These are phyloP conservation scores for Molossus alvarezi DNA, from an alignment of 2,797 vertebrate species.

Conservation along the genomic window DNA sequence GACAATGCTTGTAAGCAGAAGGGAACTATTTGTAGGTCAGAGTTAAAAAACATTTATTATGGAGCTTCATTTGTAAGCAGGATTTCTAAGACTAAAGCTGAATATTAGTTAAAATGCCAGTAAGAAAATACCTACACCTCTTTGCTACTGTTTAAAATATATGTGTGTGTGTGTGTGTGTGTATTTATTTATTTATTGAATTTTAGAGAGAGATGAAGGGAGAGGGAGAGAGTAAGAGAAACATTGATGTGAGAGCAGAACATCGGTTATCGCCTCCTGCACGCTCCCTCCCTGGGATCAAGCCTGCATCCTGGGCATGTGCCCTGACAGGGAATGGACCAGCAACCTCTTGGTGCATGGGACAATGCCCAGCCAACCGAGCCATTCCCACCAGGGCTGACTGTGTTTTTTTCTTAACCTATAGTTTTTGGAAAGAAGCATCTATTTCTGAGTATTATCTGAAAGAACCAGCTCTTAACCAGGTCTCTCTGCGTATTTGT, in stretches of 20 bases:
- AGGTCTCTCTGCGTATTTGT: not conserved
- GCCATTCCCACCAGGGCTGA: not conserved
- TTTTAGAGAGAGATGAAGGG: not conserved
- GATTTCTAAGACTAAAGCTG: conserved; percentile 47
- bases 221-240: not conserved
- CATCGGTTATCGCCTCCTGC: not conserved
- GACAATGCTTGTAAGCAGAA: conserved; percentile 46
- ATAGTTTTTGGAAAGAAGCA: conserved; percentile 42
- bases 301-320: not conserved
- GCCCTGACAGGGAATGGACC: not conserved
- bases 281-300: not conserved
- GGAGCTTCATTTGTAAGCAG: conserved; percentile 55
- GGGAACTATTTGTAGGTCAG: conserved; percentile 6
- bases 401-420: not conserved
- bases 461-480: not conserved
- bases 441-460: not conserved
- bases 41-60: conserved; percentile 34
- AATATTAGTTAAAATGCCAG: conserved; percentile 52
- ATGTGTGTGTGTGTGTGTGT: no score
- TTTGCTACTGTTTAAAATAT: not conserved
- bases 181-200: no score
- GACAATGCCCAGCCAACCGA: not conserved
- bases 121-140: not conserved
- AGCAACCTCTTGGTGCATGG: not conserved
- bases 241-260: not conserved